These are phyloP conservation scores for Netelia fuscicornis DNA, from an alignment of 2,888 invertebrate genomes.

Conservation along the genomic window DNA sequence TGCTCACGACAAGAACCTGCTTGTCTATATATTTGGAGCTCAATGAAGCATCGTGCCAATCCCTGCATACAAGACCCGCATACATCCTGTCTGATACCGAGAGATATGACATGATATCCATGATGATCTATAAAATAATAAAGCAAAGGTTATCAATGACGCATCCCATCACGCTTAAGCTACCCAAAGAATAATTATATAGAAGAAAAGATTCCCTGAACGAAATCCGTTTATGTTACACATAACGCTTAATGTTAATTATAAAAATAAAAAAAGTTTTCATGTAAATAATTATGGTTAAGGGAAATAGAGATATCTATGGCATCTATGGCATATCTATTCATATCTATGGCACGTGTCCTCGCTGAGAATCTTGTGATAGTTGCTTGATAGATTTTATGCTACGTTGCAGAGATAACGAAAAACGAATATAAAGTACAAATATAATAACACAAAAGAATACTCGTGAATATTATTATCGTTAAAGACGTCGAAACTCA, in stretches of 20 bases:
- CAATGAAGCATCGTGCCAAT: slow-evolving; percentile 90
- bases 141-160: background rate
- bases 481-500: slow-evolving; percentile 55
- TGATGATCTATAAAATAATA: slow-evolving; percentile 86
- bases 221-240: too few relatives aligned
- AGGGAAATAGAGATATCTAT: too few relatives aligned
- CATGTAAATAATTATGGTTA: too few relatives aligned
- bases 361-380: background rate
- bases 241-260: too few relatives aligned
- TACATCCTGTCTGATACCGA: slow-evolving; percentile 88
- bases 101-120: slow-evolving; percentile 88
- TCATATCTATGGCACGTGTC: too few relatives aligned
- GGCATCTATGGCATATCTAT: too few relatives aligned
- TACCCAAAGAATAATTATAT: too few relatives aligned
- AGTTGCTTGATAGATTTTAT: background rate
- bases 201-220: too few relatives aligned
- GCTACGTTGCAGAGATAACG: background rate
- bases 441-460: background rate
- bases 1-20: slow-evolving; percentile 86
- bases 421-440: background rate
- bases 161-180: too few relatives aligned
- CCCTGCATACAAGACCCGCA: slow-evolving; percentile 88
- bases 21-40: slow-evolving; percentile 87
- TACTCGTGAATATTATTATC: background rate
- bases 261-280: too few relatives aligned